Base-by-base conservation (phyloP, 2,888 invertebrate genomes). In the Drosophila neutralis region DNA sequence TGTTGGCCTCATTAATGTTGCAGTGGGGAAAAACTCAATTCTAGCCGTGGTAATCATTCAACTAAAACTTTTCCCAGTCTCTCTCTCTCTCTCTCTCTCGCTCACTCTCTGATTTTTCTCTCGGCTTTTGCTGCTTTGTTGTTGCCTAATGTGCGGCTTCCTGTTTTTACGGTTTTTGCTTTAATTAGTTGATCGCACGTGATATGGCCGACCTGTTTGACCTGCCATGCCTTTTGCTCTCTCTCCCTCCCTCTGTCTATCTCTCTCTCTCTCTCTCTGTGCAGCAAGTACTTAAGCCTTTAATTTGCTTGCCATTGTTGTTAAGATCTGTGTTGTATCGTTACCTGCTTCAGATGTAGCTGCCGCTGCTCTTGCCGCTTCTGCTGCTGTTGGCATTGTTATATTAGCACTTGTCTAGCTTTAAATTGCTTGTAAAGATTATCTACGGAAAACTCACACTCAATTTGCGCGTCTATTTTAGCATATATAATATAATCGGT, bases 101-200 rank as follows among this genome's bases (percentile, higher is more conserved):
- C 45, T 40, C 36, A 4, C 38, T 21, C 27, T 29, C 38, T 29
- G 54, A 27, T 38, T 53, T 33, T 29, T 18, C 40, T 33, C 40
- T 15, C 21, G 52, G 36, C 56, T 38, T 40, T 54, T 53, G 29
- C 24, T 31, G 40, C 63, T 64, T 71, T 76, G 73, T 72, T 80
- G 69, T 82, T 79, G 75, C 77, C 71, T 87, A 88, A 87, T 87
- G 83, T 83, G 83, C 82, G 86, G 82, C 88, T 87, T 87, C 86
- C 86, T 86, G 88, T 86, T 78, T 85, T 83, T 85, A 80, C 76
- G 73, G 83, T 83, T 87, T 82, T 78, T 76, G 82, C 88, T 78
- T 87, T 87, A 87, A 87, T 87, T 87, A 87, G 86, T 86, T 83
- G 80, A 86, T 88, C 88, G 86, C 86, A 87, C 86, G 86, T 87